Percentiles rank a stretch among this genome's conserved stretches.
phyloP scores from a whole-genome alignment of 2,797 vertebrate genomes.

The Poecile montanus region DNA sequence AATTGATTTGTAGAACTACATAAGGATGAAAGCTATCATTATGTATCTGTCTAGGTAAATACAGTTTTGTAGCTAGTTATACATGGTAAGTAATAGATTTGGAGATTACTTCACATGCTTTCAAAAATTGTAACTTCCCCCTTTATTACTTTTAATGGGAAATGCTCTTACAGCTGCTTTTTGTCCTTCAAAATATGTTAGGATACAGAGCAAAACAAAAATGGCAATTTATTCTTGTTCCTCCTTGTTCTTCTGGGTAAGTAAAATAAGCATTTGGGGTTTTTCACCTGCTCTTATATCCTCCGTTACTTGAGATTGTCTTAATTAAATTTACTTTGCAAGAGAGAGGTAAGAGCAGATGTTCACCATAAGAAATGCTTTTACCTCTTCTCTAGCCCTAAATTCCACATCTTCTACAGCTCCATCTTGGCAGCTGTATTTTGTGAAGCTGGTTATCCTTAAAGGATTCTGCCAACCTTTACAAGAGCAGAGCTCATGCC shows the following conservation, averaged over 20 bases:
- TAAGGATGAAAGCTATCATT: background rate
- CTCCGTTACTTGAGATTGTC: background rate
- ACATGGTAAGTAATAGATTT: background rate
- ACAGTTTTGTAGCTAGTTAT: background rate
- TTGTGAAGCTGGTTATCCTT: background rate
- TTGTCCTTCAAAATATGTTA: background rate
- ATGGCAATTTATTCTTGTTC: background rate
- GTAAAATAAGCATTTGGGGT: background rate
- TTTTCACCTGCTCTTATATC: background rate
- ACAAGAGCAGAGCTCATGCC: background rate
- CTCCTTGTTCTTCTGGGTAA: background rate
- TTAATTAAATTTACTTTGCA: background rate
- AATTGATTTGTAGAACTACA: background rate
- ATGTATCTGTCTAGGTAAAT: background rate
- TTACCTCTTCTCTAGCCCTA: background rate
- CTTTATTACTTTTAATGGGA: background rate
- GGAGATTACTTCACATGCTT: background rate
- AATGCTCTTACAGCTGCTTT: background rate
- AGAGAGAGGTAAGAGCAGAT: background rate
- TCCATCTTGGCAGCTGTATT: background rate
- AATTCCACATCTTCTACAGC: background rate
- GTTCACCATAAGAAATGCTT: background rate
- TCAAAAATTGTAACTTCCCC: background rate
- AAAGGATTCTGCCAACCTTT: background rate
- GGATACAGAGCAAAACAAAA: background rate